Base-by-base conservation (phyloP, 1,140 invertebrate species). In the Drosophila mauritiana region DNA sequence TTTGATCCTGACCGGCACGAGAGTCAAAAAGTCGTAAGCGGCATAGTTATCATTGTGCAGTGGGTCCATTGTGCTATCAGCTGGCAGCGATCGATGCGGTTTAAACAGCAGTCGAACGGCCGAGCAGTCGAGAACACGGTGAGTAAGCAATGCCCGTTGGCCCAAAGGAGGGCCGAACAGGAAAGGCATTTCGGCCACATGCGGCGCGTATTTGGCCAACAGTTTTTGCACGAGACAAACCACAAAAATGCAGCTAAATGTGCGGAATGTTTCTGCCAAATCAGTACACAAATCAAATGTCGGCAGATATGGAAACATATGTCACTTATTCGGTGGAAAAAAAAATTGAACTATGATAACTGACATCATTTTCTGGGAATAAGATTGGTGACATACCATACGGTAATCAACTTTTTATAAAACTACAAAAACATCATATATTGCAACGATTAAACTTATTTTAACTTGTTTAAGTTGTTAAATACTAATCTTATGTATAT, bases 21-120 rank as follows among this genome's bases (percentile, higher is more conserved):
- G 73, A 83, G 78, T 78, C 69, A 72, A 75, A 59, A 63, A 88
- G 76, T 89, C 79, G 83, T 83, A 83, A 88, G 83, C 83, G 75
- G 83, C 83, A 73, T 88, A 83, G 83, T 88, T 86, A 86, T 86
- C 79, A 86, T 88, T 86, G 76, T 83, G 59, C 83, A 59, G 63
- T 56, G 54, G 34, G 63, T 42, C 70, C 83, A 88, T 86, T 86
- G 83, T 86, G 75, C 79, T 86, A 86, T 86, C 83, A 88, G 83
- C 84, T 86, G 83, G 83, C 83, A 77, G 80, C 83, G 75, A 86
- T 86, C 83, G 79, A 79, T 86, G 83, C 62, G 83, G 83, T 88
- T 70, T 88, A 72, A 86, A 82, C 82, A 62, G 82, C 78, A 67
- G 64, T 70, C 63, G 52, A 31, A 31, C 31, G 31, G 31, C 31